These are phyloP conservation scores for Drosophila setosimentum DNA, from an alignment of 2,888 invertebrate genomes.

Conservation along the genomic window DNA sequence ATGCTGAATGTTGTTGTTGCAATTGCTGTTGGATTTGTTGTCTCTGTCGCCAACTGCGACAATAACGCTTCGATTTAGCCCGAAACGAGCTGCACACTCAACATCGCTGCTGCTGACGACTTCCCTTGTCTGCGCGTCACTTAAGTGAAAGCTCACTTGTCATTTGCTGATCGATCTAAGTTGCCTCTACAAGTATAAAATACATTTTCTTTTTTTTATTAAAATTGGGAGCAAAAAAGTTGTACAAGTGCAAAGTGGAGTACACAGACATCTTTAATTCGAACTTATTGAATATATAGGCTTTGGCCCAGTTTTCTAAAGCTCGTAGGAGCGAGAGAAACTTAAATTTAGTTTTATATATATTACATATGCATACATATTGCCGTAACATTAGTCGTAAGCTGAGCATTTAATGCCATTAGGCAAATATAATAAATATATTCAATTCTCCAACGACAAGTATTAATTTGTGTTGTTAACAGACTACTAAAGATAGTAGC, in stretches of 20 bases:
- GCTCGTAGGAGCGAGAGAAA: not conserved
- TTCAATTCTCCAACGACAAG: not conserved
- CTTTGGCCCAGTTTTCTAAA: not conserved
- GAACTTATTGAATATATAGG: not conserved
- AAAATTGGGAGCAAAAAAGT: not conserved
- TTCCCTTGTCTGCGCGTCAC: conserved; percentile 32
- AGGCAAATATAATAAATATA: not conserved
- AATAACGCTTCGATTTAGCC: conserved; percentile 64
- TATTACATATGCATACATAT: not conserved
- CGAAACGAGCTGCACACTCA: conserved; percentile 47
- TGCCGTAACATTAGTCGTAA: not conserved
- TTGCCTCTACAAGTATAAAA: not conserved
- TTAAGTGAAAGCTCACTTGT: conserved; percentile 22
- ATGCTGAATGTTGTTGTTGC: conserved; percentile 22
- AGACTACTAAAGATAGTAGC: not conserved
- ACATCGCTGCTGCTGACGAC: conserved; percentile 18
- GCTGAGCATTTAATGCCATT: not conserved
- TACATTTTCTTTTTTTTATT: not conserved
- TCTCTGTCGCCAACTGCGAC: conserved; percentile 63
- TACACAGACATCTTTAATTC: not conserved
- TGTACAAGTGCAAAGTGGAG: not conserved
- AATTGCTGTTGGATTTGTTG: conserved; percentile 8
- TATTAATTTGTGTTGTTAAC: not conserved
- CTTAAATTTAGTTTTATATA: not conserved
- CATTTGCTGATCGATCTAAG: conserved; percentile 6